Base-by-base conservation (phyloP, 2,797 vertebrate species). In the Hippopotamyrus pictus region DNA sequence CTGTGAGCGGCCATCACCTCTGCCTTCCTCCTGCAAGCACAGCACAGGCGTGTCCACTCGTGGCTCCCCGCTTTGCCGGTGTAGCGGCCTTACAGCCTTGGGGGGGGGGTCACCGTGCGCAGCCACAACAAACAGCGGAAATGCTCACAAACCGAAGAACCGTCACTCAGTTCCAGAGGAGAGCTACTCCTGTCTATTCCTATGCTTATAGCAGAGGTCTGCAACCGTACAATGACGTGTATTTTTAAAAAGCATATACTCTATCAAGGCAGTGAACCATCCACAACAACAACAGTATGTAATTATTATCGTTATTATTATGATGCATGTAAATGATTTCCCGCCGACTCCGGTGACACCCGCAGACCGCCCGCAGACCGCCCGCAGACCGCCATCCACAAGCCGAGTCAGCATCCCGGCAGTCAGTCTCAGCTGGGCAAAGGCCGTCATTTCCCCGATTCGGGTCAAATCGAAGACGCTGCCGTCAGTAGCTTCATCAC, bases 1-100 rank as follows among this genome's bases (percentile, higher is more conserved):
- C 95, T 96, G 89, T 96, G 96, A 62, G 95, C 95, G 92, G 96
- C 94, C 96, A 96, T 97, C 79, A 97, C 91, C 94, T 97, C 96
- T 91, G 95, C 93, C 94, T 97, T 97, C 89, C 96, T 96, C 95
- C 96, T 97, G 90, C 87, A 89, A 89, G n/a, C 22, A 89, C 22
- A 73, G 46, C 22, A 37, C 12, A 73, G 65, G 29, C 11, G 29
- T 33, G 65, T 73, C 65, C 29, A 73, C 3, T 0, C 11, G 2
- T 14, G 29, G 25, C 29, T 33, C 29, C n/a, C 57, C 7, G 6
- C n/a, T 3, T 62, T n/a, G 17, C 17, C 5, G 1, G 17, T 25
- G 22, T 1, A 37, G 29, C 1, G 11, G 22, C 65, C 65, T 33
- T 5, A 82, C 3, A 19, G 29, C 69, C 53, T 54, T 33, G 11